A percentile compares a stretch with the other conserved stretches of the same genome.
Evolutionary conservation across 2,797 vertebrate species (phyloP).

Genomic region (Anguilla obscura): DNA sequence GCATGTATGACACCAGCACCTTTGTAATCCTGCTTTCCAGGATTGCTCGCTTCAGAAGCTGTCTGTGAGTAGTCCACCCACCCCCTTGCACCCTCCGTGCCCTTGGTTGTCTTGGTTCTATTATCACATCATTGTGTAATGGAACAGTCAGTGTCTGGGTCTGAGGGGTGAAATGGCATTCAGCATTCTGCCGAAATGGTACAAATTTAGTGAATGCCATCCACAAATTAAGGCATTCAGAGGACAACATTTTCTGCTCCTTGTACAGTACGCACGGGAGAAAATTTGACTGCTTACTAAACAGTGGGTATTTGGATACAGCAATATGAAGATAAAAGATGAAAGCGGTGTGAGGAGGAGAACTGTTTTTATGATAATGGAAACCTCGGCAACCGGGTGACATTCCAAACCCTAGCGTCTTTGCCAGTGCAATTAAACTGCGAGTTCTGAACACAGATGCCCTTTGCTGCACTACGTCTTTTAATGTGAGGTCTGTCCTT

Average conservation of each 20-base stretch:
- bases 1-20: background rate
- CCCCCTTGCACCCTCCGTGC: background rate
- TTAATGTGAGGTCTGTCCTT: conserved; percentile 44
- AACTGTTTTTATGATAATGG: background rate
- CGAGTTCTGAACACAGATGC: conserved; percentile 62
- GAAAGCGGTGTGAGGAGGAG: background rate
- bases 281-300: background rate
- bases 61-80: background rate
- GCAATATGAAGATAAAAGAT: background rate
- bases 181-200: background rate
- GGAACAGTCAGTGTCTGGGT: background rate
- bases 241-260: background rate
- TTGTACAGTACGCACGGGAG: background rate
- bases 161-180: background rate
- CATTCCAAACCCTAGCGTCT: conserved; percentile 47
- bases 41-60: background rate
- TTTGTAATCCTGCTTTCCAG: background rate
- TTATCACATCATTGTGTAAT: background rate
- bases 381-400: conserved; percentile 35
- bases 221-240: background rate
- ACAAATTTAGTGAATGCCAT: background rate
- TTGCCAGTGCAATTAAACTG: conserved; percentile 22
- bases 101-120: background rate
- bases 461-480: conserved; percentile 72
- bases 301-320: background rate